Evolutionary conservation across 2,797 vertebrate genomes (phyloP).

Genomic region (Apogon hyalosoma): DNA sequence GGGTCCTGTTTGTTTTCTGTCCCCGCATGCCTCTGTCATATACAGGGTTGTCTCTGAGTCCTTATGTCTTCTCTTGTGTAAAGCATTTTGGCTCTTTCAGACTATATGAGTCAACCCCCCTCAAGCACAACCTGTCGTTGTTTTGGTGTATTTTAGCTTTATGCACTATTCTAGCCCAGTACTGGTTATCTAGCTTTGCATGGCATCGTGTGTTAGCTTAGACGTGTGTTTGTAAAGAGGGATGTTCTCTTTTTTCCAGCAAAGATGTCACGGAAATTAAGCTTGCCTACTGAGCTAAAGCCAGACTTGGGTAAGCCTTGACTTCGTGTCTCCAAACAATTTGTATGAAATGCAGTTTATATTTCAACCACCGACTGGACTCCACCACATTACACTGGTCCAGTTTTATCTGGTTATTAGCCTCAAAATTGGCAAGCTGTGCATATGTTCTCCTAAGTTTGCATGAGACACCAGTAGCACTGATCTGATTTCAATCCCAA

Average conservation of each 20-base stretch:
- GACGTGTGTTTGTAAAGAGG: conserved; percentile 88
- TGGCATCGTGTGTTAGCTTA: conserved; percentile 80
- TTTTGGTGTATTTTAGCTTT: conserved; percentile 51
- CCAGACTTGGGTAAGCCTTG: conserved; percentile 98
- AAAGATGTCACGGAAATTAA: conserved; percentile 99
- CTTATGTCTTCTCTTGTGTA: conserved; percentile 44
- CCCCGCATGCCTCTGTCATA: conserved; percentile 73
- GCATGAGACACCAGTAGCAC: conserved; percentile 73
- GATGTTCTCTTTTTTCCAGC: conserved; percentile 98
- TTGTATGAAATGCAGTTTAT: conserved; percentile 69
- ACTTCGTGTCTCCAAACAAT: conserved; percentile 82
- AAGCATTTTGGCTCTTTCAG: conserved; percentile 60
- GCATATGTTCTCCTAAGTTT: conserved; percentile 68
- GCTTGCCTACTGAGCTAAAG: conserved; percentile 99
- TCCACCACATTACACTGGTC: conserved; percentile 70
- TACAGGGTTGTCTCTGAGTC: conserved; percentile 54
- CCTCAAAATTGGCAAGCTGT: conserved; percentile 71
- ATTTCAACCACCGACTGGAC: conserved; percentile 65
- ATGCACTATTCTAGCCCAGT: conserved; percentile 62
- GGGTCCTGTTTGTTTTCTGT: conserved; percentile 65
- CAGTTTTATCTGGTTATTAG: conserved; percentile 66
- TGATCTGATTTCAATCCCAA: conserved; percentile 61
- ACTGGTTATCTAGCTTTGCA: conserved; percentile 77
- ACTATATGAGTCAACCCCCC: no score
- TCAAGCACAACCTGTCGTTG: conserved; percentile 43